Percentiles rank a stretch among this genome's conserved stretches.
Conservation (phyloP, 2,888 invertebrate genomes). For the Lasioglossum lativentre region DNA sequence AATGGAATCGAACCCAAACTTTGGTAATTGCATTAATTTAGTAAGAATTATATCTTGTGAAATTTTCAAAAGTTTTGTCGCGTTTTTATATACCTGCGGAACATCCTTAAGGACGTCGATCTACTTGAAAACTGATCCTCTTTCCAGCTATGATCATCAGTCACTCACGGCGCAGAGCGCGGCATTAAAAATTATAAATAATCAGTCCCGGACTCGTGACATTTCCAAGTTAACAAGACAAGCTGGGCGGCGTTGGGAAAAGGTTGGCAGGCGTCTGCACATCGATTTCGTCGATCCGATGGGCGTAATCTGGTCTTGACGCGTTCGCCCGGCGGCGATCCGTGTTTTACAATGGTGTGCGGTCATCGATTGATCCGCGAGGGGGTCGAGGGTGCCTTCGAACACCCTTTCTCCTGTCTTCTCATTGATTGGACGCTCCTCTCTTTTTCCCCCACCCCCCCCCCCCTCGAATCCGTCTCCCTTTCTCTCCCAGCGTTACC, state of each 20-base stretch:
- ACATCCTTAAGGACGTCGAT: not conserved
- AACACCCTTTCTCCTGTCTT: constrained; percentile 20
- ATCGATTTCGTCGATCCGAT: constrained; percentile 65
- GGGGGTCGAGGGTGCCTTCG: constrained; percentile 25
- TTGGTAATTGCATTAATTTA: no score
- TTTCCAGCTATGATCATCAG: not conserved
- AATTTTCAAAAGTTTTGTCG: no score
- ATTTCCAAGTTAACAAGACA: not conserved
- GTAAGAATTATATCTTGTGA: no score
- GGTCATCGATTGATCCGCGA: constrained; percentile 62
- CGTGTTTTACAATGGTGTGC: constrained; percentile 57
- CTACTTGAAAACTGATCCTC: not conserved
- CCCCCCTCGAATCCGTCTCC: not conserved
- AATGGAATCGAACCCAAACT: no score
- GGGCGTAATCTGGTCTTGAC: constrained; percentile 49
- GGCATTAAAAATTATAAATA: constrained; percentile 23
- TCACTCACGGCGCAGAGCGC: not conserved
- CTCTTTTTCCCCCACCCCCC: not conserved
- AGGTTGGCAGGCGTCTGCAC: constrained; percentile 26
- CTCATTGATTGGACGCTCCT: constrained; percentile 18
- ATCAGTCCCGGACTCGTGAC: not conserved
- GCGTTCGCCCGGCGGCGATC: constrained; percentile 35
- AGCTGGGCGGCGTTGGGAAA: not conserved
- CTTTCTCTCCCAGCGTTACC: not conserved
- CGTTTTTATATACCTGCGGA: no score